Conservation (phyloP, 2,113 vertebrate genomes). For the Macheiramphus alcinus region DNA sequence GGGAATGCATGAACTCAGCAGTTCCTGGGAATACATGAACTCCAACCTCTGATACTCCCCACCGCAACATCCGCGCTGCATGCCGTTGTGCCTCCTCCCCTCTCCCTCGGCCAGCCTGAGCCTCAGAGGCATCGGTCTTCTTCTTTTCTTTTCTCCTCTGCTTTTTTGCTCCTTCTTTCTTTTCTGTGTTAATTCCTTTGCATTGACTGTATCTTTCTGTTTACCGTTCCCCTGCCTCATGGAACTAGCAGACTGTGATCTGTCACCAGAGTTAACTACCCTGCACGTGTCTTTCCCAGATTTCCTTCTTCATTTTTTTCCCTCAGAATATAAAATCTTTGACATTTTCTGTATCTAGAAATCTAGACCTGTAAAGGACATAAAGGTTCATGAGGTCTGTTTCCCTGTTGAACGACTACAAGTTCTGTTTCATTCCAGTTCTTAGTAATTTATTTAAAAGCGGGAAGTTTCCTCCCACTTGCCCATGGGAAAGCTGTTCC, state of each 20-base stretch:
- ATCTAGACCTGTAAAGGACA: background rate
- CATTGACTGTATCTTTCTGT: background rate
- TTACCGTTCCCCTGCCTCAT: background rate
- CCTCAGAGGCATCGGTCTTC: background rate
- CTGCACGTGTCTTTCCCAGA: background rate
- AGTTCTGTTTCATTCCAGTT: background rate
- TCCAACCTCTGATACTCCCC: background rate
- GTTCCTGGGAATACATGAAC: background rate
- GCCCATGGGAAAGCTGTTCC: background rate
- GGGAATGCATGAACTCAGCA: background rate
- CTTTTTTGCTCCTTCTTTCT: background rate
- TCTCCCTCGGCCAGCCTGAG: background rate
- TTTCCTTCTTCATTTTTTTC: background rate
- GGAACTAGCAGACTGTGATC: background rate
- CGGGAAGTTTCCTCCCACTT: constrained; percentile 26
- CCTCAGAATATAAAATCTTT: background rate
- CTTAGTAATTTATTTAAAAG: background rate
- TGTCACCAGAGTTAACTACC: background rate
- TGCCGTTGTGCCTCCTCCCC: background rate
- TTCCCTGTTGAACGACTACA: background rate
- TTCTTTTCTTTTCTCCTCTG: background rate
- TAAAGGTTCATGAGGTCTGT: background rate
- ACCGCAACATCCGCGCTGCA: background rate
- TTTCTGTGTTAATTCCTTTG: background rate
- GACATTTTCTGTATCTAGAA: background rate